phyloP scores from a whole-genome alignment of 2,888 invertebrate species.

The Athetis lepigone region DNA sequence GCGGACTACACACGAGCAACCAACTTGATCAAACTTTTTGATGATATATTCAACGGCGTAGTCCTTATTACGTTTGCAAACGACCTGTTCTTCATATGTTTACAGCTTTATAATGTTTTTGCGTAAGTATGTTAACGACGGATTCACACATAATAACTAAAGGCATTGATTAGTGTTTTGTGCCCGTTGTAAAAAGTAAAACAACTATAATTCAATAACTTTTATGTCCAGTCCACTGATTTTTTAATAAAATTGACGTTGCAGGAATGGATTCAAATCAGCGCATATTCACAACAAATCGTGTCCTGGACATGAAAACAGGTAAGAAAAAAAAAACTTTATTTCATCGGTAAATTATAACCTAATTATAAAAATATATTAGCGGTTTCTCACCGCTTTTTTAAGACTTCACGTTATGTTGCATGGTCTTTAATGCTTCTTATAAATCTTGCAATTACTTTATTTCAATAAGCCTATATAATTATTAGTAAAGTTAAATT shows the following conservation, averaged over 20 bases:
- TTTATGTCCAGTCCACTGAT: too few species aligned
- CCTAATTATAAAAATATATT: too few species aligned
- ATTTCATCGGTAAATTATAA: neutral
- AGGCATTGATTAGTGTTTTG: too few species aligned
- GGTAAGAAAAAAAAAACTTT: slow-evolving; percentile 5
- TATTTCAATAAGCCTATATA: too few species aligned
- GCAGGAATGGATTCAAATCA: slow-evolving; percentile 29
- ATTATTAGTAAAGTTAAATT: too few species aligned
- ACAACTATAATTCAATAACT: too few species aligned
- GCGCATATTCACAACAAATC: neutral
- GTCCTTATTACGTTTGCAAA: slow-evolving; percentile 91
- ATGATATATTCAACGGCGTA: slow-evolving; percentile 90
- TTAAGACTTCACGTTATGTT: too few species aligned
- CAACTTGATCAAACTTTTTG: slow-evolving; percentile 89
- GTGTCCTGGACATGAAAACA: slow-evolving; percentile 17
- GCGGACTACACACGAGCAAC: slow-evolving; percentile 91
- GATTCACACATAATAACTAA: too few species aligned
- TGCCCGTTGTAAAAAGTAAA: too few species aligned
- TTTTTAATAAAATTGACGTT: neutral
- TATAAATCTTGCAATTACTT: too few species aligned
- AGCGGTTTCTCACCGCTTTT: too few species aligned
- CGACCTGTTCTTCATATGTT: slow-evolving; percentile 93
- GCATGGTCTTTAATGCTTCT: too few species aligned
- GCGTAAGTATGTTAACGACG: slow-evolving; percentile 91
- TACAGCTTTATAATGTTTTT: slow-evolving; percentile 92